These are phyloP conservation scores for Proctacanthus coquilletti DNA, from an alignment of 1,140 invertebrate species.

Conservation along the genomic window DNA sequence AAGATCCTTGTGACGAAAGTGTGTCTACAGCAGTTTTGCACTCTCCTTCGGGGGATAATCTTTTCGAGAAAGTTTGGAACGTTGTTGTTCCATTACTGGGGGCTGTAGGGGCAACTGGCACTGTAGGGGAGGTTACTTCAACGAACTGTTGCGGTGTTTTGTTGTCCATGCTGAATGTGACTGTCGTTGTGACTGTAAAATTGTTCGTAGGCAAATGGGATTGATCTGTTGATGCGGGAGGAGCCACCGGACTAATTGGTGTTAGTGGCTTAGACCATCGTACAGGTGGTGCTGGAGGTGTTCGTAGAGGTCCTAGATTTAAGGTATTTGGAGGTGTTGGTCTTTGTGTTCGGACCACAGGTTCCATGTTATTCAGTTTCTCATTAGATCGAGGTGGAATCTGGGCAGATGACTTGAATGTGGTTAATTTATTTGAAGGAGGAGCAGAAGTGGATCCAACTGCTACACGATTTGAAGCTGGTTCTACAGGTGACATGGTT, in stretches of 20 bases:
- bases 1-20: slow-evolving; percentile 32
- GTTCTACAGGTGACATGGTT: slow-evolving; percentile 51
- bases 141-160: slow-evolving; percentile 36
- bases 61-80: slow-evolving; percentile 31
- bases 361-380: slow-evolving; percentile 2
- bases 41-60: slow-evolving; percentile 35
- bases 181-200: slow-evolving; percentile 66
- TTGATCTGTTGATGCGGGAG: slow-evolving; percentile 47
- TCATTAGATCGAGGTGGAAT: background rate
- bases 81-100: slow-evolving; percentile 20
- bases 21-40: slow-evolving; percentile 32
- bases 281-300: slow-evolving; percentile 42
- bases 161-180: slow-evolving; percentile 54
- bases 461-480: slow-evolving; percentile 9
- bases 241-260: slow-evolving; percentile 36
- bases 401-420: slow-evolving; percentile 15
- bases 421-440: slow-evolving; percentile 17
- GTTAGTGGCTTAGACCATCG: slow-evolving; percentile 46
- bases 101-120: slow-evolving; percentile 17
- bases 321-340: slow-evolving; percentile 68
- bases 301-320: slow-evolving; percentile 44
- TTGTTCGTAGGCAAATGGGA: slow-evolving; percentile 37
- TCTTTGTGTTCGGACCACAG: slow-evolving; percentile 41
- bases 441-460: background rate
- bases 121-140: slow-evolving; percentile 26